Base-by-base conservation (phyloP, 92 coral and sea anemone genomes). In the Muricea muricata region DNA sequence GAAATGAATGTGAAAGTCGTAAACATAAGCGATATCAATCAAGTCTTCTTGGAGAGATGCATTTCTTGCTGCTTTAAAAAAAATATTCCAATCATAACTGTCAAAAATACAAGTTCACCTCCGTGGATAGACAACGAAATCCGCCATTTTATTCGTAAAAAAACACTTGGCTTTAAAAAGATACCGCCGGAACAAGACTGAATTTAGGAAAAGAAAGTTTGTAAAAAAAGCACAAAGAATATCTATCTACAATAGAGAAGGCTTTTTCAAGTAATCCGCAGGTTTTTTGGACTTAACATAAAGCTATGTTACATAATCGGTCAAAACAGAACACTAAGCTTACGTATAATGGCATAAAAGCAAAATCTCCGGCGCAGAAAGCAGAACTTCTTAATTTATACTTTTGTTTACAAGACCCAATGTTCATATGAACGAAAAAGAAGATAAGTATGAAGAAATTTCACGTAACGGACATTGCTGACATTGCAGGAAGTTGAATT, bases 111-210 rank as follows among this genome's bases (percentile, higher is more conserved):
- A n/a, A n/a, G n/a, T n/a, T n/a, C n/a, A n/a, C 24, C 69, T 67
- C 93, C 93, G 6, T 86, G 90, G 93, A 86, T 86, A 24, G 91
- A 90, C 91, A 66, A 80, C 46, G 91, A 90, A 83, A 82, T 87
- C 24, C 65, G 80, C 33, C 82, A 73, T 42, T n/a, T 39, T 42
- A 33, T 91, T 21, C 90, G 90, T 7, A n/a, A 89, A 86, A 50
- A 91, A 91, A 55, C 88, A 85, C 73, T n/a, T 39, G 48, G 91
- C 91, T 29, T 79, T 86, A 50, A 73, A 58, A 23, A 83, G 40
- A 42, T 81, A 87, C 30, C 67, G 89, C 14, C 84, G 37, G 3
- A 89, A 85, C 30, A 88, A 74, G 85, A 79, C 93, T n/a, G 86
- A 65, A 21, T 61, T 73, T 32, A 84, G 88, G 29, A 91, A 91